Base-by-base conservation (phyloP, 1,140 invertebrate genomes). In the Heterodera carotae region DNA sequence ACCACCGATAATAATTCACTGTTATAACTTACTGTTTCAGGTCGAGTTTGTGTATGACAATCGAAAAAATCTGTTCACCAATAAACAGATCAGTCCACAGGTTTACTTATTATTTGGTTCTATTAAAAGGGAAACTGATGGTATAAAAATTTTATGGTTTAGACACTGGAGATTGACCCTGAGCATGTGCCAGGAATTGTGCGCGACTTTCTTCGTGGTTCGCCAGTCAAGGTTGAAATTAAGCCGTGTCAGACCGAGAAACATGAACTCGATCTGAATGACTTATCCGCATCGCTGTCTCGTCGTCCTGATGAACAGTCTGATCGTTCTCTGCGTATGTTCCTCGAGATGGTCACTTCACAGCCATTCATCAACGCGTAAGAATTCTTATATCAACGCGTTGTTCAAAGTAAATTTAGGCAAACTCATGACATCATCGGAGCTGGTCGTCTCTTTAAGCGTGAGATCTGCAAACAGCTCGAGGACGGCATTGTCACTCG, bases 291-390 rank as follows among this genome's bases (percentile, higher is more conserved):
- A 2, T 27, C 72, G 0, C 18, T 74, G 33, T 62, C 34, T 7
- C 27, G 25, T 7, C 34, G 56, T n/a, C 72, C 72, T 10, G 33
- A 56, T 31, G 5, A 62, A 6, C 72, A 74, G 33, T 43, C 76
- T 10, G 76, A 77, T 29, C 69, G 43, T 75, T 77, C 76, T 4
- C 31, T 78, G 15, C 77, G 77, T 4, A 78, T 67, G 8, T 78
- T 78, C 34, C 69, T 78, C 34, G 77, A 78, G 34, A 43, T 78
- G 56, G n/a, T 78, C 43, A 78, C 77, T 15, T 68, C 60, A 0
- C 77, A 78, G 36, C 33, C 72, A 12, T 76, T 78, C 18, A 25
- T 78, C 39, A 78, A 78, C 70, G 66, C 31, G 77, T 78, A 78
- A 74, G n/a, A 43, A 59, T 27, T 59, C 31, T 12, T 15, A 12